Evolutionary conservation across 2,888 invertebrate genomes (phyloP).

Genomic region (Gortyna flavago): DNA sequence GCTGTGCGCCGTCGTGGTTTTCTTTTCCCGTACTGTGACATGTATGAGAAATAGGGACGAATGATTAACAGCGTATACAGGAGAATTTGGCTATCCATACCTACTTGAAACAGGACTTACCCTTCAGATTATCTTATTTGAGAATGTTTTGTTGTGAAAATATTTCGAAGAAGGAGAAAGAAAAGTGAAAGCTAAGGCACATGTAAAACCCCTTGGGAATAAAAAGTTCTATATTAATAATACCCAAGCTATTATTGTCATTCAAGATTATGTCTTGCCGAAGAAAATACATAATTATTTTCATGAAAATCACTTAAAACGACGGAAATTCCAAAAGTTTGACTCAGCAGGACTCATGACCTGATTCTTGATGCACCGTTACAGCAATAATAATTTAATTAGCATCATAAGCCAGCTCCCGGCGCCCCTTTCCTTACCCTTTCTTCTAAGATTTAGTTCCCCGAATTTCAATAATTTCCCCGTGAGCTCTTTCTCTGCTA

Average conservation of each 20-base stretch:
- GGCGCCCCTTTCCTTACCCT: neutral
- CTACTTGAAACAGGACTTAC: neutral
- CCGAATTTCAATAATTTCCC: constrained; percentile 64
- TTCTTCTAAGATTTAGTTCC: constrained; percentile 47
- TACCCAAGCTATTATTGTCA: neutral
- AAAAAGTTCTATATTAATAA: neutral
- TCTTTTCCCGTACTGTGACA: neutral
- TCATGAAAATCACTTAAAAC: constrained; percentile 15
- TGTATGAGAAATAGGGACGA: neutral
- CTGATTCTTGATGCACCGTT: constrained; percentile 32
- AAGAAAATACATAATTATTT: constrained; percentile 3
- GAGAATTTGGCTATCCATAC: neutral
- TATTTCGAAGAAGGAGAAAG: neutral
- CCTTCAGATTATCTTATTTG: neutral
- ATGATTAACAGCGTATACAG: neutral
- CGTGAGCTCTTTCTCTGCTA: constrained; percentile 60
- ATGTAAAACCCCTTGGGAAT: neutral
- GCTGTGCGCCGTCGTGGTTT: neutral
- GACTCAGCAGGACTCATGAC: constrained; percentile 23
- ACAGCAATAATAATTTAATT: constrained; percentile 54
- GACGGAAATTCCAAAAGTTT: constrained; percentile 4
- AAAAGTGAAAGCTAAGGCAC: neutral
- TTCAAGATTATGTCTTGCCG: neutral
- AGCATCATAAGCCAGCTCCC: constrained; percentile 42
- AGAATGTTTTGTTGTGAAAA: neutral